Base-by-base conservation (phyloP, 2,888 invertebrate species). In the Camponotus fellah region DNA sequence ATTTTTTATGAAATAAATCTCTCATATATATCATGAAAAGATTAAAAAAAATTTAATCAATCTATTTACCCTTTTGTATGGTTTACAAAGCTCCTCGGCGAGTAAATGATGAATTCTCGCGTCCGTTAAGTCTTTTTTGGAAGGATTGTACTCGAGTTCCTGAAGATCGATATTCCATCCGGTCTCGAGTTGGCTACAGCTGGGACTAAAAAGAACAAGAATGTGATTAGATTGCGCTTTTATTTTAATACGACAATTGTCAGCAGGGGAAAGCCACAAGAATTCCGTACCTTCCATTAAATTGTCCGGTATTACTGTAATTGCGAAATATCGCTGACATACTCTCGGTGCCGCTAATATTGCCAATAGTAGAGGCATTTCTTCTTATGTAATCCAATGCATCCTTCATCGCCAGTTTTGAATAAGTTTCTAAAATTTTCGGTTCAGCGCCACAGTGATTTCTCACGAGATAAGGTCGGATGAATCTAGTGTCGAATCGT, bases 81-180 rank as follows among this genome's bases (percentile, higher is more conserved):
- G 98, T 95, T 98, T 98, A 95, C 97, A 97, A 62, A 98, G 95
- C 95, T 98, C 98, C 95, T 98, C 98, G 4, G 98, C 98, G 62
- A 99, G 96, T 65, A 99, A 96, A 95, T 99, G 99, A 95, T 99
- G 99, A 90, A 99, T 98, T 95, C 97, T 97, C n/a, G 98, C 98
- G 95, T 99, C 99, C 0, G 98, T 98, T 83, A 98, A 95, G 95
- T 99, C 99, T 95, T 98, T 98, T 94, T 97, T 97, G 82, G 98
- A 98, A 75, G 98, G 98, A 95, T 98, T 98, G 94, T 99, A 99
- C 93, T 99, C 98, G 93, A 99, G 95, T 93, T 99, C 98, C 94
- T 98, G 98, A 96, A 99, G 97, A 93, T 99, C 99, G 92, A 99
- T 97, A 94, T 98, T 98, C 97, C 98, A 98, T 87, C 97, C 98